These are phyloP conservation scores for Polyploca ridens DNA, from an alignment of 2,888 invertebrate species.

Conservation along the genomic window DNA sequence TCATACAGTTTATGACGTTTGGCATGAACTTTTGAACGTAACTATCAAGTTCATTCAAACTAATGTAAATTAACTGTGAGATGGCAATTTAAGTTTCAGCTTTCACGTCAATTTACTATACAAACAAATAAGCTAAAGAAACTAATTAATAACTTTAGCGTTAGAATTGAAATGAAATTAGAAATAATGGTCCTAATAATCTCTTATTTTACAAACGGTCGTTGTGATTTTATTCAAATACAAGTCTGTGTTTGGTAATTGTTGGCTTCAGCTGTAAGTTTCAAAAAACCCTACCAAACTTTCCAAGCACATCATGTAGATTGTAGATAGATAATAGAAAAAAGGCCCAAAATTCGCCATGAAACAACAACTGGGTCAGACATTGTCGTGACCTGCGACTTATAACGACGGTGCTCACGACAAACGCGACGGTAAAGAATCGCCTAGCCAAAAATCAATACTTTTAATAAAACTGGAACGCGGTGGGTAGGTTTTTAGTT, in stretches of 20 bases:
- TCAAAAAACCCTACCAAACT: neutral
- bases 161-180: too few species aligned
- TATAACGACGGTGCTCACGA: slow-evolving; percentile 8
- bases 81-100: neutral
- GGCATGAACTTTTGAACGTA: neutral
- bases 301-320: neutral
- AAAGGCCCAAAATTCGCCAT: neutral
- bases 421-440: slow-evolving; percentile 12
- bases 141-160: neutral
- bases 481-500: neutral
- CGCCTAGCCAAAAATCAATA: slow-evolving; percentile 14
- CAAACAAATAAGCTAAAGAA: neutral
- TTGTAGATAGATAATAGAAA: neutral
- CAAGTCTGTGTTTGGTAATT: too few species aligned
- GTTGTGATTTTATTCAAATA: too few species aligned
- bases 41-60: neutral
- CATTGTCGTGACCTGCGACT: slow-evolving; percentile 12
- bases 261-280: too few species aligned
- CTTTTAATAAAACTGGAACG: slow-evolving; percentile 10
- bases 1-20: too few species aligned
- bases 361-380: slow-evolving; percentile 11
- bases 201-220: too few species aligned
- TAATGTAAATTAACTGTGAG: neutral
- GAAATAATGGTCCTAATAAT: too few species aligned
- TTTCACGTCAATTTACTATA: neutral